A percentile compares a stretch with the other conserved stretches of the same genome.
Conservation (phyloP, 2,888 invertebrate species). For the Metellina segmentata region DNA sequence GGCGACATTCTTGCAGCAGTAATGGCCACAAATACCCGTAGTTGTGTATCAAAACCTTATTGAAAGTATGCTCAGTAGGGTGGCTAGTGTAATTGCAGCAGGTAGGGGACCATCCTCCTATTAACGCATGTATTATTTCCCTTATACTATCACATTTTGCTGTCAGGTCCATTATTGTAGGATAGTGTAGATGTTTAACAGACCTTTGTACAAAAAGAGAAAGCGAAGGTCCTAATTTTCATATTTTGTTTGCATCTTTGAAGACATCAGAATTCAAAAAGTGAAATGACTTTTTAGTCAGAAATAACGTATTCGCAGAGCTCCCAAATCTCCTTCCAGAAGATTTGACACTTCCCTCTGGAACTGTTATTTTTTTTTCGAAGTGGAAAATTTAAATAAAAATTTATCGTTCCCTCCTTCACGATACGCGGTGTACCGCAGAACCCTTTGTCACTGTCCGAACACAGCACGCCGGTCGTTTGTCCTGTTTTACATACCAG, state of each 20-base stretch:
- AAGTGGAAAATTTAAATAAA: conserved; percentile 34
- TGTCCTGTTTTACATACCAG: conserved; percentile 14
- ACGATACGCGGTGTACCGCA: neutral
- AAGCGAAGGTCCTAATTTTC: neutral
- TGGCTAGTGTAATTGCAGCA: too few species aligned
- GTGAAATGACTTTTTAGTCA: neutral
- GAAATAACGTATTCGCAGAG: too few species aligned
- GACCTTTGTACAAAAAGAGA: neutral
- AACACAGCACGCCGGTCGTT: conserved; percentile 11
- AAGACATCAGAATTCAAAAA: neutral
- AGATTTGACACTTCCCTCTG: conserved; percentile 12
- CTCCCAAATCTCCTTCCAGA: too few species aligned
- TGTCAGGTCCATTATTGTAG: too few species aligned
- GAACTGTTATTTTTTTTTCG: neutral
- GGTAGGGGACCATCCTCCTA: too few species aligned
- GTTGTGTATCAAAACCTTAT: too few species aligned
- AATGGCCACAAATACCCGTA: too few species aligned
- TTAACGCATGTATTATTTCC: too few species aligned
- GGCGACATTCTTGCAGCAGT: too few species aligned
- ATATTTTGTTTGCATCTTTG: neutral
- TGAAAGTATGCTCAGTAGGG: too few species aligned
- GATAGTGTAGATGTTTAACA: conserved; percentile 1
- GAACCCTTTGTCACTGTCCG: conserved; percentile 34
- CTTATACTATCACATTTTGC: too few species aligned
- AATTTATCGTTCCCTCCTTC: neutral